Evolutionary conservation across 2,113 vertebrate species (phyloP).

Genomic region (Crotalus horridus): DNA sequence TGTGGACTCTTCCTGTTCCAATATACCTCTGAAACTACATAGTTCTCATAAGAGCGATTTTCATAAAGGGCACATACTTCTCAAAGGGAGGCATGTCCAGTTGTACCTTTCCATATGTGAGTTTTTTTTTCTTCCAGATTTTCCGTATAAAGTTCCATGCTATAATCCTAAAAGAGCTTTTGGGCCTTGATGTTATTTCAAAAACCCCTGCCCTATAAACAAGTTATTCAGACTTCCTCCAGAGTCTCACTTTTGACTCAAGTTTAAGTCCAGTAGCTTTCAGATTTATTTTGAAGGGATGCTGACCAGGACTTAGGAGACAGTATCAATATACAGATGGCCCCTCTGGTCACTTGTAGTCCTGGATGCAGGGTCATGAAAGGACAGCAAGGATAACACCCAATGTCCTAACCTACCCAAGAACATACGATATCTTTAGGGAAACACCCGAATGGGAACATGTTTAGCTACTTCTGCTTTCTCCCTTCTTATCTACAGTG

Average conservation of each 20-base stretch:
- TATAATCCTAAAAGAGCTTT: background rate
- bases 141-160: background rate
- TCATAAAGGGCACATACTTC: background rate
- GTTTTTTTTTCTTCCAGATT: background rate
- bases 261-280: background rate
- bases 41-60: background rate
- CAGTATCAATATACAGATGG: no score
- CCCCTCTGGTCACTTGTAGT: no score
- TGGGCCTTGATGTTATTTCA: background rate
- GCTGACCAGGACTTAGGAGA: no score
- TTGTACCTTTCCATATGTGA: background rate
- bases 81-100: background rate
- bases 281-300: background rate
- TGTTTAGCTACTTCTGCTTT: no score
- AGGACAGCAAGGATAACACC: no score
- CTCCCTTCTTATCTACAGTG: no score
- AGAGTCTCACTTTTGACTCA: background rate
- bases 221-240: background rate
- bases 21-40: background rate
- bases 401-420: no score
- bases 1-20: background rate
- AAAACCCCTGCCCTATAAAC: background rate
- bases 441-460: no score
- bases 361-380: no score
- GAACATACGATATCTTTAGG: no score